Base-by-base conservation (phyloP, 2,888 invertebrate genomes). In the Pterobdella sp. region DNA sequence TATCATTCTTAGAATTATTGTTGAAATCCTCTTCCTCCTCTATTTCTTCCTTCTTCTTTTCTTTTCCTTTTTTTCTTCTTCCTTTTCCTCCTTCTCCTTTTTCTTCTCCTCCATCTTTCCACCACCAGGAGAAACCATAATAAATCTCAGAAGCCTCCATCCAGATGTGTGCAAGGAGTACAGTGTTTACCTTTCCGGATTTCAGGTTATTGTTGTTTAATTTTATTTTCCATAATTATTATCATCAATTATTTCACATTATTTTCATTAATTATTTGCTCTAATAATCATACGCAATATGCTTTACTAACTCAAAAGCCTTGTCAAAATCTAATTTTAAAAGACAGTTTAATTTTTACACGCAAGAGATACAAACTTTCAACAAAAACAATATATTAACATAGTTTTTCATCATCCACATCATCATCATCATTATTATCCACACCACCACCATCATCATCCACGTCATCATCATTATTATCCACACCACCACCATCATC, bases 141-240 rank as follows among this genome's bases (percentile, higher is more conserved):
- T 89, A 64, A 86, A 85, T 74, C 85, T 88, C 79, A 87, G 87
- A 87, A 77, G 89, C 87, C 77, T 87, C 84, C 75, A 89, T 75
- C 84, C 86, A 34, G 86, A 86, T 75, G 85, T 87, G 77, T 86
- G 85, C 68, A 86, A 86, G 79, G 84, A 85, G 76, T 87, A 87
- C 83, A 87, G 86, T 79, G 84, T 88, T 67, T 86, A 84, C 77
- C 82, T 88, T 77, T 74, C 74, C 1, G 74, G 74, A 3, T 63
- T 74, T 22, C 68, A 72, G 68, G 74, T 74, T 18, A 34, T 60
- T 1, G 49, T 10, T 4, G n/a, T 4, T 60, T 69, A 22, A 14
- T 49, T 49, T 14, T 49, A 49, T 18, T 49, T 26, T 26, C n/a
- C n/a, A 10, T 14, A n/a, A 63, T 63, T 14, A 10, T n/a, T 26